Percentiles rank a stretch among this genome's conserved stretches.
These are phyloP conservation scores for Macrosteles quadrilineatus DNA, from an alignment of 1,140 invertebrate species.

Conservation along the genomic window DNA sequence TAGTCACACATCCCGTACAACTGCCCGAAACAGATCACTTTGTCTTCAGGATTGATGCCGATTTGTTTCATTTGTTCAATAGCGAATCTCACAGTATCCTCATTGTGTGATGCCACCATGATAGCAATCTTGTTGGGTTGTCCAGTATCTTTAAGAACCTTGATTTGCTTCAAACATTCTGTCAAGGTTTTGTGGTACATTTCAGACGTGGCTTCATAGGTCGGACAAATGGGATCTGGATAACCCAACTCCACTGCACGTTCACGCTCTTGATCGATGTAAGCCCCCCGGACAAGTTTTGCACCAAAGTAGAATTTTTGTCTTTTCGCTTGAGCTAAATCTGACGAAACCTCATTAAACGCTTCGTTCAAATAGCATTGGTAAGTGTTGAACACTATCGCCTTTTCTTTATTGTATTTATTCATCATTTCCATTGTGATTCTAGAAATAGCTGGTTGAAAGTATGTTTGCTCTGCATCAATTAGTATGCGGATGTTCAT, in stretches of 20 bases:
- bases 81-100: conserved; percentile 93
- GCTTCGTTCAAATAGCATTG: conserved; percentile 97
- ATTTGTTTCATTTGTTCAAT: conserved; percentile 85
- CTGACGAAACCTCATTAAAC: conserved; percentile 83
- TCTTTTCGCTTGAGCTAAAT: conserved; percentile 90
- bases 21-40: conserved; percentile 94
- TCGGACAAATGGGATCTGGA: conserved; percentile 91
- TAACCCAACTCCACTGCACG: conserved; percentile 86
- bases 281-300: conserved; percentile 96
- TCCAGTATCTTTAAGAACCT: conserved; percentile 66
- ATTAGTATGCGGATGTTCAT: conserved; percentile 96
- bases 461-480: conserved; percentile 99
- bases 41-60: conserved; percentile 74
- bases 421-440: conserved; percentile 98
- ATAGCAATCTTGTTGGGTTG: conserved; percentile 80
- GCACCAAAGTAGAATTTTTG: conserved; percentile 98
- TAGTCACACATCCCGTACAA: conserved; percentile 98
- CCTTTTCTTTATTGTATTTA: conserved; percentile 86
- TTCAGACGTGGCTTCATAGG: conserved; percentile 87
- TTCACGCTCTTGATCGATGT: conserved; percentile 95
- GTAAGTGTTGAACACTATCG: conserved; percentile 98
- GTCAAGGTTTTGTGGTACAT: conserved; percentile 87
- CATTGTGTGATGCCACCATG: conserved; percentile 98
- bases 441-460: conserved; percentile 97
- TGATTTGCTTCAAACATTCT: conserved; percentile 81